A percentile compares a stretch with the other conserved stretches of the same genome.
Evolutionary conservation across 2,888 invertebrate species (phyloP).

Genomic region (Hipparchia sbordonii): DNA sequence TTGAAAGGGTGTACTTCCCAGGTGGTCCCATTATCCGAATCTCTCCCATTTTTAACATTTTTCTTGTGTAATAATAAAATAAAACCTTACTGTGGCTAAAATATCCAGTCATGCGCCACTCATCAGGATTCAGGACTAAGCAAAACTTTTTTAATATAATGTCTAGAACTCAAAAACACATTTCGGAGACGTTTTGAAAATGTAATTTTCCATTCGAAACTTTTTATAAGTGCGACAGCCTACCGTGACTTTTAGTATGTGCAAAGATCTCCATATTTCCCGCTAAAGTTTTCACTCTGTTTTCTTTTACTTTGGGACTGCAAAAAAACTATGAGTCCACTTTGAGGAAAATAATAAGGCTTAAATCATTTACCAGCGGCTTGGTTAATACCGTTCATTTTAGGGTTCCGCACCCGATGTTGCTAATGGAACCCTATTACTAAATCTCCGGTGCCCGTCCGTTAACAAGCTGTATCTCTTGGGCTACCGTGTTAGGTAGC

Average conservation of each 20-base stretch:
- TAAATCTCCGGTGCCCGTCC: too few species aligned
- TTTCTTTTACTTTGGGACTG: conserved; percentile 25
- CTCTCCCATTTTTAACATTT: too few species aligned
- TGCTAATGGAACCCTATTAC: too few species aligned
- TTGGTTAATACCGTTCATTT: not conserved
- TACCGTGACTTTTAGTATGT: conserved; percentile 18
- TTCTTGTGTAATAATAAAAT: too few species aligned
- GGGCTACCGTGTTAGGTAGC: too few species aligned
- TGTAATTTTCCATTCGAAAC: conserved; percentile 11
- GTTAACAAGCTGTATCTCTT: too few species aligned
- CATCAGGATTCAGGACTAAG: not conserved
- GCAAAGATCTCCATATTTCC: conserved; percentile 21
- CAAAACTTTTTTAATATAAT: not conserved
- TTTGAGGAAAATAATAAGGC: conserved; percentile 28
- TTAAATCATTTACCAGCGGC: not conserved
- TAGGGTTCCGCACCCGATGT: too few species aligned
- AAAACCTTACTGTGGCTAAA: too few species aligned
- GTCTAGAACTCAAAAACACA: not conserved
- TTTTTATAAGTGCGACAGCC: conserved; percentile 7
- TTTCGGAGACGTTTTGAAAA: not conserved
- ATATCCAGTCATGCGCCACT: too few species aligned
- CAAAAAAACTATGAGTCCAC: conserved; percentile 31
- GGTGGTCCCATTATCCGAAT: too few species aligned
- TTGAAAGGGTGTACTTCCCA: too few species aligned
- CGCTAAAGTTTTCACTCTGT: conserved; percentile 23